Conservation (phyloP, 2,888 invertebrate genomes). For the Lissonota sp. region DNA sequence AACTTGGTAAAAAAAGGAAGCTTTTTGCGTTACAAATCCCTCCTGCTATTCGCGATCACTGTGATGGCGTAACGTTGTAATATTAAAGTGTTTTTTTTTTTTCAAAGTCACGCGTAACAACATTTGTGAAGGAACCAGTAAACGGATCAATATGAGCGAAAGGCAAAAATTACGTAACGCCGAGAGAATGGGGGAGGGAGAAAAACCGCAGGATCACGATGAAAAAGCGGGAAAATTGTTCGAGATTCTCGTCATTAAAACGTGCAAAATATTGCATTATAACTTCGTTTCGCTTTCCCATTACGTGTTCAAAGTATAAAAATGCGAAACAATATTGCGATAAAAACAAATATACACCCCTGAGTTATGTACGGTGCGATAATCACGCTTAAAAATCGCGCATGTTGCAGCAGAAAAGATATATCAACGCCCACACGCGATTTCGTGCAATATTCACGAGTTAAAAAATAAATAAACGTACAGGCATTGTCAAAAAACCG, state of each 20-base stretch:
- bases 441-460: neutral
- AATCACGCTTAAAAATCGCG: neutral
- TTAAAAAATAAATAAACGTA: neutral
- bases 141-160: constrained; percentile 70
- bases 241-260: constrained; percentile 71
- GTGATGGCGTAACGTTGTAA: constrained; percentile 11
- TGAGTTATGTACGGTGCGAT: constrained; percentile 38
- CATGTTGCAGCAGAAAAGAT: neutral
- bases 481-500: too few species aligned
- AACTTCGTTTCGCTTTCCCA: constrained; percentile 55
- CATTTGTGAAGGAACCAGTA: constrained; percentile 63
- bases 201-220: constrained; percentile 56
- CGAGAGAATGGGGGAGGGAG: constrained; percentile 70
- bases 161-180: constrained; percentile 70
- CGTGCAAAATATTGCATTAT: constrained; percentile 71
- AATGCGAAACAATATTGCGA: neutral
- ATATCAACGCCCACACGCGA: neutral
- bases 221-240: constrained; percentile 64
- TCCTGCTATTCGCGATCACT: constrained; percentile 36
- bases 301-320: constrained; percentile 39
- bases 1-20: neutral
- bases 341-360: neutral
- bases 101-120: constrained; percentile 63
- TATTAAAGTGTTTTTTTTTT: neutral
- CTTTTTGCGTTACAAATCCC: neutral